Percentiles rank a stretch among this genome's conserved stretches.
Conservation (phyloP, 2,888 invertebrate species). For the Troides helena region DNA sequence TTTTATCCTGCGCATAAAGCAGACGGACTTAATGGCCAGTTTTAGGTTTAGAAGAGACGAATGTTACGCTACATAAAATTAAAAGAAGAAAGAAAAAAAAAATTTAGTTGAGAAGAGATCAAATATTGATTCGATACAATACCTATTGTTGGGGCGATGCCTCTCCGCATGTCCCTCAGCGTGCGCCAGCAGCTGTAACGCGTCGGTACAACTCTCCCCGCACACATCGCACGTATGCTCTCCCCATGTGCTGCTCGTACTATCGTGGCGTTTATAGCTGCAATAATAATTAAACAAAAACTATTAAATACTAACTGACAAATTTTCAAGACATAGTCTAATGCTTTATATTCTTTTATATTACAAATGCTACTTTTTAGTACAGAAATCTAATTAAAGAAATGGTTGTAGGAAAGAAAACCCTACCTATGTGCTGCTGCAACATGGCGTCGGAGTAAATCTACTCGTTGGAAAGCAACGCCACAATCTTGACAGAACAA, state of each 20-base stretch:
- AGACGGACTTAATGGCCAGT: too few species aligned
- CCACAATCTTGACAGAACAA: constrained; percentile 87
- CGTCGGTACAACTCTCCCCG: constrained; percentile 88
- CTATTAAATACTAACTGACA: too few species aligned
- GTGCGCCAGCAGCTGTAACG: constrained; percentile 87
- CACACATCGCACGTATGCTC: constrained; percentile 89
- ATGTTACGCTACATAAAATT: too few species aligned
- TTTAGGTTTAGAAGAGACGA: too few species aligned
- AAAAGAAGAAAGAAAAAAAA: too few species aligned
- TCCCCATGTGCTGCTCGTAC: constrained; percentile 61
- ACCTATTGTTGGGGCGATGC: constrained; percentile 69
- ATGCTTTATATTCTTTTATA: too few species aligned
- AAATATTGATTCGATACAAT: not conserved
- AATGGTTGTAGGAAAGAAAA: not conserved
- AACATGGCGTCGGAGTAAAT: constrained; percentile 85
- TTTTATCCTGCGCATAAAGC: too few species aligned
- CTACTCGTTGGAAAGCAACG: constrained; percentile 88
- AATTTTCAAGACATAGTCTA: too few species aligned
- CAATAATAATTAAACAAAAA: not conserved
- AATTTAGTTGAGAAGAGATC: too few species aligned
- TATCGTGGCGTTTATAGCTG: constrained; percentile 70
- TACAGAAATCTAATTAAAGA: not conserved
- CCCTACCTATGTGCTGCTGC: constrained; percentile 77
- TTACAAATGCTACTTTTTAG: too few species aligned
- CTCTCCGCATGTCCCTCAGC: constrained; percentile 87